A percentile compares a stretch with the other conserved stretches of the same genome.
Conservation (phyloP, 2,797 vertebrate species). For the Ibycter americanus region DNA sequence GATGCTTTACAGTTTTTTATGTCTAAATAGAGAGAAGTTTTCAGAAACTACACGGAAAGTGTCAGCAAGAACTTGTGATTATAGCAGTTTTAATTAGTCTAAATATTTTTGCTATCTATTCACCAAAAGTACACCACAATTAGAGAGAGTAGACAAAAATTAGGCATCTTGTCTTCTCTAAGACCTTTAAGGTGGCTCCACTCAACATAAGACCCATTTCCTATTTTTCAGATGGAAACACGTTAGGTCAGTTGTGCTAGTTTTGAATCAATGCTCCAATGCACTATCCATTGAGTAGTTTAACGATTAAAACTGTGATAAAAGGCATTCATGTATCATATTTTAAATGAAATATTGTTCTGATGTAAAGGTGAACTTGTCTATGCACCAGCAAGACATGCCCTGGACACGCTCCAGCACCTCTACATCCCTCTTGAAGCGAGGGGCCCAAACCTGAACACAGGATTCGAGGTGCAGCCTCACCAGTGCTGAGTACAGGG, state of each 20-base stretch:
- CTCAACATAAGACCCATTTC: background rate
- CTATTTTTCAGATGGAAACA: background rate
- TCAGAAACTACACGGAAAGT: background rate
- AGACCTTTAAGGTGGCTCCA: background rate
- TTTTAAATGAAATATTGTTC: background rate
- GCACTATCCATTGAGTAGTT: background rate
- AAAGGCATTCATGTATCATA: background rate
- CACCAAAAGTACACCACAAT: background rate
- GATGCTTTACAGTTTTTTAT: background rate
- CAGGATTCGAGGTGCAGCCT: too few relatives aligned
- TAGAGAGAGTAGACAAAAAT: background rate
- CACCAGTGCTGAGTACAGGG: too few relatives aligned
- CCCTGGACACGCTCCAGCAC: background rate
- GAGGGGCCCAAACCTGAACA: too few relatives aligned
- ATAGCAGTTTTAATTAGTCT: background rate
- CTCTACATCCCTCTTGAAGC: too few relatives aligned
- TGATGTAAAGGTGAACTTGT: background rate
- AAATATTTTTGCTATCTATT: background rate
- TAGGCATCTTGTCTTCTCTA: background rate
- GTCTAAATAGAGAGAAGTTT: background rate
- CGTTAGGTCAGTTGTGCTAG: background rate
- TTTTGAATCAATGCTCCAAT: background rate
- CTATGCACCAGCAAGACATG: background rate
- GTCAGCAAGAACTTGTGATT: background rate
- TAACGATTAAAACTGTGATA: background rate